phyloP scores from a whole-genome alignment of 2,797 vertebrate genomes.

The Brachyalestes nurse region DNA sequence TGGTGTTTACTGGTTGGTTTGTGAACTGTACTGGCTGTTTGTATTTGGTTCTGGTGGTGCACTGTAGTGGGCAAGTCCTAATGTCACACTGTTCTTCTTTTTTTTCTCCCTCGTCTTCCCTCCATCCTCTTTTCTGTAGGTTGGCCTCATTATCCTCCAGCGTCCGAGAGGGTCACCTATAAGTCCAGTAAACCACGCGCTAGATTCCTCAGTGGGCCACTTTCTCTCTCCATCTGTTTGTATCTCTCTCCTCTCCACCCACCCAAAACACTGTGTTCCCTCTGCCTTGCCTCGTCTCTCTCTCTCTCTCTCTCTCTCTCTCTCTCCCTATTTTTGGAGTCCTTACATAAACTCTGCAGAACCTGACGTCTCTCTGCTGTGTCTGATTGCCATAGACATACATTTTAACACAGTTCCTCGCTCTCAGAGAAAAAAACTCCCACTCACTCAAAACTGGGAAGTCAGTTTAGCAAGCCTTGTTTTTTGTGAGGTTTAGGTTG shows the following conservation, averaged over 20 bases:
- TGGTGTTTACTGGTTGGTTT: too few relatives aligned
- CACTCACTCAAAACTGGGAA: too few relatives aligned
- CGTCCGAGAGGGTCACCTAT: slow-evolving; percentile 97
- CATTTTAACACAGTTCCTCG: too few relatives aligned
- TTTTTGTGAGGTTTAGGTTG: too few relatives aligned
- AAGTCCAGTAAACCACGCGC: slow-evolving; percentile 99
- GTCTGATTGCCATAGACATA: too few relatives aligned
- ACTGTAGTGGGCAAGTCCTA: not conserved
- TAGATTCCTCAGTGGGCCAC: slow-evolving; percentile 99
- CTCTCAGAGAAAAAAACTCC: too few relatives aligned
- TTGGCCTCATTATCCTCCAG: slow-evolving; percentile 97
- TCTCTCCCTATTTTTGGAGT: not conserved
- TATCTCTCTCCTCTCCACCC: slow-evolving; percentile 94
- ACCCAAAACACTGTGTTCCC: slow-evolving; percentile 76
- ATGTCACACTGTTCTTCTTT: not conserved
- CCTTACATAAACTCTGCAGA: too few relatives aligned
- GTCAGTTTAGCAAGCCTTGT: too few relatives aligned
- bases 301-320: slow-evolving; percentile 50
- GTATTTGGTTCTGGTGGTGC: not conserved
- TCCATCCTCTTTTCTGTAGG: slow-evolving; percentile 90
- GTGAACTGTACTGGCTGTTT: not conserved
- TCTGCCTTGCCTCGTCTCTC: not conserved
- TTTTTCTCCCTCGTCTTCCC: slow-evolving; percentile 67
- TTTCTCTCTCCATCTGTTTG: slow-evolving; percentile 99
- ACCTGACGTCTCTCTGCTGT: too few relatives aligned